These are phyloP conservation scores for Apostichopus californicus DNA, from an alignment of 35 echinoderm and acorn worm species.

Conservation along the genomic window DNA sequence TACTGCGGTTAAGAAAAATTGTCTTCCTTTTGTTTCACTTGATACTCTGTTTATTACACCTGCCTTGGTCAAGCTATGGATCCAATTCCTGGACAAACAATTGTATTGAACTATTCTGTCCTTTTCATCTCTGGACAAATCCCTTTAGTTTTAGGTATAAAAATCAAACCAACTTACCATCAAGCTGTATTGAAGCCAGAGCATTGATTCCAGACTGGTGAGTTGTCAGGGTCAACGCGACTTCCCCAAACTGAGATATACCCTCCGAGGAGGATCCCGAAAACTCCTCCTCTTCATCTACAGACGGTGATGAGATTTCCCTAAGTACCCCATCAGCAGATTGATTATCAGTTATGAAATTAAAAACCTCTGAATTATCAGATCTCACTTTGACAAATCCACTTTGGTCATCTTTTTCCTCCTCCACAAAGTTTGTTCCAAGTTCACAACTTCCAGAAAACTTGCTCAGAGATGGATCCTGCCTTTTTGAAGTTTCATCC, in stretches of 20 bases:
- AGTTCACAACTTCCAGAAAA: background rate
- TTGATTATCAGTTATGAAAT: too few species aligned
- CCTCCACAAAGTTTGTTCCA: background rate
- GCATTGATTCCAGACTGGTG: slow-evolving; percentile 65
- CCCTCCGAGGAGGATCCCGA: background rate
- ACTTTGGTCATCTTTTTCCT: background rate
- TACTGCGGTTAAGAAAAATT: too few species aligned
- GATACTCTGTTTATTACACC: too few species aligned
- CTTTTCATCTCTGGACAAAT: too few species aligned
- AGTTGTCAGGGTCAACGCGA: background rate
- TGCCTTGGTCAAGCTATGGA: too few species aligned
- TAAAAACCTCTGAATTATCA: too few species aligned
- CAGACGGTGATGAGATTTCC: background rate
- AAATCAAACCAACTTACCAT: slow-evolving; percentile 25
- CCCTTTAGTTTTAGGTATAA: too few species aligned
- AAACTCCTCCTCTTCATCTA: background rate
- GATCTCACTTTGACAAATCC: too few species aligned
- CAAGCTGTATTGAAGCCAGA: slow-evolving; percentile 20
- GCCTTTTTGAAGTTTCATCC: background rate
- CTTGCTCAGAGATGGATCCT: background rate
- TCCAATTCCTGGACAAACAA: too few species aligned
- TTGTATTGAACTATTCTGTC: too few species aligned
- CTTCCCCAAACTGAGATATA: background rate
- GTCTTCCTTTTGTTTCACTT: too few species aligned
- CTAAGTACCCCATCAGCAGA: too few species aligned